phyloP scores from a whole-genome alignment of 1,140 invertebrate species.

The Drosophila subpulchrella region DNA sequence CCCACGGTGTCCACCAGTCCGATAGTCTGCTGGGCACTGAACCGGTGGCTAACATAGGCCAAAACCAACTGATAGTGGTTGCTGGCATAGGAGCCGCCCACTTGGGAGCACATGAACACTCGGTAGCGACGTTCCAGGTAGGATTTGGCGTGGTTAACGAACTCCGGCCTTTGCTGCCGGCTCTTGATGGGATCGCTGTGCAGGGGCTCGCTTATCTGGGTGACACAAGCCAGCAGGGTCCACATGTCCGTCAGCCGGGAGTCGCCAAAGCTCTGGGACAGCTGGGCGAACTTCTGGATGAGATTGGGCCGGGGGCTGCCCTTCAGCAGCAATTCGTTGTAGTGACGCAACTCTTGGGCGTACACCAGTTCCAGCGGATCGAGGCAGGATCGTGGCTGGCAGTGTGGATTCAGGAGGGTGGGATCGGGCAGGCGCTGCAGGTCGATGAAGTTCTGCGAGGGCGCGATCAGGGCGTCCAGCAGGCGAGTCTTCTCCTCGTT shows the following conservation, averaged over 20 bases:
- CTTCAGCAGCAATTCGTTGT: constrained; percentile 92
- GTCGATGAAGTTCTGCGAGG: constrained; percentile 93
- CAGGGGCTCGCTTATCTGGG: constrained; percentile 80
- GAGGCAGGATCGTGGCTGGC: constrained; percentile 83
- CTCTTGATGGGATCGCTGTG: constrained; percentile 89
- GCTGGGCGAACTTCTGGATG: constrained; percentile 90
- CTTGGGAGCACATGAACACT: constrained; percentile 93
- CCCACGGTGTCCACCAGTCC: constrained; percentile 93
- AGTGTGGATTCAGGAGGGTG: constrained; percentile 86
- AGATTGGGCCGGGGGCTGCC: constrained; percentile 90
- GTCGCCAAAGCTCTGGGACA: constrained; percentile 91
- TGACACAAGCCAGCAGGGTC: constrained; percentile 89
- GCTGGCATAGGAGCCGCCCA: constrained; percentile 92
- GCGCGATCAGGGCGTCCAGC: constrained; percentile 94
- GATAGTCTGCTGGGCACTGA: constrained; percentile 84
- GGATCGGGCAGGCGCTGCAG: constrained; percentile 89
- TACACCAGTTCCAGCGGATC: constrained; percentile 90
- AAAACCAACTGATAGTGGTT: constrained; percentile 93
- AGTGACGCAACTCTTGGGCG: constrained; percentile 92
- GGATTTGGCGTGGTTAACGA: constrained; percentile 91
- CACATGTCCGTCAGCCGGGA: constrained; percentile 95
- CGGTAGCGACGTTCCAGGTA: constrained; percentile 95
- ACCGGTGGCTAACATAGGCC: constrained; percentile 91
- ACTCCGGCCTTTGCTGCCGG: constrained; percentile 88
- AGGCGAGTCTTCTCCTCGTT: constrained; percentile 95